phyloP scores from a whole-genome alignment of 1,140 invertebrate genomes.

The Pentalonia nigronervosa region DNA sequence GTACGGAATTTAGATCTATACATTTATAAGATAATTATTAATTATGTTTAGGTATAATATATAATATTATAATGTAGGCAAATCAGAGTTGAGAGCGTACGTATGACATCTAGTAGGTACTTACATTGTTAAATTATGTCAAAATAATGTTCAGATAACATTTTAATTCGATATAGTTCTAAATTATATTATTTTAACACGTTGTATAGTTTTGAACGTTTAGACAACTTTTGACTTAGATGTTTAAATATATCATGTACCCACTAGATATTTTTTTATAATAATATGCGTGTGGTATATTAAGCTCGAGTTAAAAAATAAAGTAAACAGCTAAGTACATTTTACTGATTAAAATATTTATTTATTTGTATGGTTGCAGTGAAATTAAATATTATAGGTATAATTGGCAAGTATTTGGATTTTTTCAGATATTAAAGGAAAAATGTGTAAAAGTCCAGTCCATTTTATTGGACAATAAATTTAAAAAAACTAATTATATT shows the following conservation, averaged over 20 bases:
- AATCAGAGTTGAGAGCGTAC: conserved; percentile 27
- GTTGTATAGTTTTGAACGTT: not conserved
- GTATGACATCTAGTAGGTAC: not conserved
- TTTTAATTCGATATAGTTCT: not conserved
- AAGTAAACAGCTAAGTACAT: not conserved
- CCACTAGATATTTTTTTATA: not conserved
- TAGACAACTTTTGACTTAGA: not conserved
- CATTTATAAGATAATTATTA: not conserved
- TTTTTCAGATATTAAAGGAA: not conserved
- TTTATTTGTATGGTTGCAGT: not conserved
- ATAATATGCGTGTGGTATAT: not conserved
- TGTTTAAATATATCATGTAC: not conserved
- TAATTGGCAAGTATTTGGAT: not conserved
- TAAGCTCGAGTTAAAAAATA: not conserved
- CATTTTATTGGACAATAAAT: not conserved
- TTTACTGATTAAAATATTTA: not conserved
- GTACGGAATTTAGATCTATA: not conserved
- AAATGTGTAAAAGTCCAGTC: not conserved
- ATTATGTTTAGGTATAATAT: not conserved
- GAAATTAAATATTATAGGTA: not conserved
- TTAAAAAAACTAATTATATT: not conserved
- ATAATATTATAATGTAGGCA: not conserved
- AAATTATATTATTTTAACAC: not conserved
- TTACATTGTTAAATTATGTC: not conserved
- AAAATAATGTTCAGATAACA: not conserved